A percentile compares a stretch with the other conserved stretches of the same genome.
Conservation (phyloP, 2,113 vertebrate genomes). For the Pangasianodon hypophthalmus region DNA sequence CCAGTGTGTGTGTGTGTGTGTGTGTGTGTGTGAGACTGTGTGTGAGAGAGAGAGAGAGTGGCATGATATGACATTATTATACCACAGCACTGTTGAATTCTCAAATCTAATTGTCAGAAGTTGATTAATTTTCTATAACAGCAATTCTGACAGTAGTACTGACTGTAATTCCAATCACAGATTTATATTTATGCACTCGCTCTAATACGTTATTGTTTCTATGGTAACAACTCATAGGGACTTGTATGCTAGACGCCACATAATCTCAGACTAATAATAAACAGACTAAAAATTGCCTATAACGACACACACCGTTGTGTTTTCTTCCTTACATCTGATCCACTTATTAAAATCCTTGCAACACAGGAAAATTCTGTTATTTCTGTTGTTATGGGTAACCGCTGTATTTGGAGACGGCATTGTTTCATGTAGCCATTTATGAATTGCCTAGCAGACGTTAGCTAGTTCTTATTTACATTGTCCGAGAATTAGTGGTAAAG, state of each 20-base stretch:
- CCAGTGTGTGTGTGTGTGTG: neutral
- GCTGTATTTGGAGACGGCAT: neutral
- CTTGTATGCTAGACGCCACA: neutral
- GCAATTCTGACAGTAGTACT: neutral
- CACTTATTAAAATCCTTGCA: neutral
- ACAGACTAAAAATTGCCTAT: neutral
- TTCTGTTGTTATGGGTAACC: neutral
- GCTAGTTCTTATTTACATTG: neutral
- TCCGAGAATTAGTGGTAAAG: neutral
- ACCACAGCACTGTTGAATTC: neutral
- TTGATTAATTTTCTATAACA: neutral
- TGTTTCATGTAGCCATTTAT: neutral
- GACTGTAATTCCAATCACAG: neutral
- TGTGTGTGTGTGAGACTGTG: neutral
- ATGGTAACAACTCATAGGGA: slow-evolving; percentile 1
- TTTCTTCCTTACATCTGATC: neutral
- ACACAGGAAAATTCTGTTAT: neutral
- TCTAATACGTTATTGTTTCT: neutral
- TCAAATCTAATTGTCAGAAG: neutral
- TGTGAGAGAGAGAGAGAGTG: neutral
- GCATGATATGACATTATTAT: neutral
- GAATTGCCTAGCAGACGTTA: neutral
- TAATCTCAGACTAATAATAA: slow-evolving; percentile 1
- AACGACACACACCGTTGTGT: neutral
- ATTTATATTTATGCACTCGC: neutral